Percentiles rank a stretch among this genome's conserved stretches.
Conservation (phyloP, 1,140 invertebrate species). For the Colletes latitarsis region DNA sequence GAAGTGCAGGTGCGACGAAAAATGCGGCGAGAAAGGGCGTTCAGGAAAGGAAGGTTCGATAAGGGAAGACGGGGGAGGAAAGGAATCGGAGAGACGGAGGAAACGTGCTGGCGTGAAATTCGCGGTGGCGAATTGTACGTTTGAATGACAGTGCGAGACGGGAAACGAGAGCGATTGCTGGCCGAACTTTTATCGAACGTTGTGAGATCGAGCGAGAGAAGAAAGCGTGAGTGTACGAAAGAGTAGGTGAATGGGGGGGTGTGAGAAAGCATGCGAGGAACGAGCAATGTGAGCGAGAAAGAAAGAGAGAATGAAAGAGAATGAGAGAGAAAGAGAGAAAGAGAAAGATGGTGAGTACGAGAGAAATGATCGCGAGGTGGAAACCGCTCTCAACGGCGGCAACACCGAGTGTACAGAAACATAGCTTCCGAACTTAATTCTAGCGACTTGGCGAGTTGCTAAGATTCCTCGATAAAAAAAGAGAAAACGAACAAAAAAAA, state of each 20-base stretch:
- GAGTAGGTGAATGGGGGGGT: background rate
- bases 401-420: constrained; percentile 63
- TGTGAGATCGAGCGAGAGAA: constrained; percentile 25
- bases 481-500: too few species aligned
- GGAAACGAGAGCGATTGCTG: constrained; percentile 46
- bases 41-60: background rate
- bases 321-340: background rate
- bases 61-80: constrained; percentile 14
- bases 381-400: constrained; percentile 46
- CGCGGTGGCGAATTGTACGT: constrained; percentile 57
- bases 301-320: background rate
- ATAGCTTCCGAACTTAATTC: constrained; percentile 66
- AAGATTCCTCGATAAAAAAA: constrained; percentile 63
- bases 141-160: constrained; percentile 55
- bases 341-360: background rate
- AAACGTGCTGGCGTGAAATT: constrained; percentile 48
- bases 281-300: background rate
- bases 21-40: constrained; percentile 18
- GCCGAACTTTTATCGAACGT: constrained; percentile 63
- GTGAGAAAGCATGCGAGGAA: constrained; percentile 23
- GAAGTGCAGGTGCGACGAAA: constrained; percentile 46
- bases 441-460: constrained; percentile 65
- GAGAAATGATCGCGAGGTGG: constrained; percentile 41
- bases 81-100: constrained; percentile 14
- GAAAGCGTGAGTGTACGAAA: constrained; percentile 8